Evolutionary conservation across 2,797 vertebrate genomes (phyloP), one percentile per base, ranked within the genome.

Genomic region (Okamejei kenojei): DNA sequence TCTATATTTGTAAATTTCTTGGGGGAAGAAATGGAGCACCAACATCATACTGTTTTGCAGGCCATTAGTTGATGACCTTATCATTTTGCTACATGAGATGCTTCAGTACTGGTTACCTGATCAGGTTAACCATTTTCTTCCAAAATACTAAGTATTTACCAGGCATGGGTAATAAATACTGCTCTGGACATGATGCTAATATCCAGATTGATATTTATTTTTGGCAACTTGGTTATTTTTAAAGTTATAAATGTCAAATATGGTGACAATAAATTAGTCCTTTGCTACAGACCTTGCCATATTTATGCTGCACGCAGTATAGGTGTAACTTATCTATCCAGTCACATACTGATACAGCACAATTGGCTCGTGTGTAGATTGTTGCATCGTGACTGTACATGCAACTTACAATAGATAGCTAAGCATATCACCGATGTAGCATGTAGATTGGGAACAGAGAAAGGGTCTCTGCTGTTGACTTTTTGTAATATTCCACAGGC

Each of bases 401-500:
- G 71, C 90, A 73, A 54, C 65, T 0, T 58, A 32, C 65, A 68
- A 73, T 45, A 91, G 90, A 73, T 45, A 91, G 90, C 90, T 74
- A 74, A 58, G 19, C 90, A 92, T 26, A 54, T 13, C 88, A 54
- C 38, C 86, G 26, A 26, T 45, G 90, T 90, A 38, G 19, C 68
- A 4, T 45, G n/a, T 92, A 76, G 35, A 74, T 38, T 92, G 90
- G 38, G 71, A 74, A 76, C 11, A 74, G n/a, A 35, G 17, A 65
- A 92, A 54, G 7, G 17, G 45, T 38, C 21, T 76, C 71, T 17
- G 1, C 63, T 71, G 23, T 23, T 74, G 68, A 91, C 38, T 92
- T 92, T 91, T 71, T 92, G 71, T 92, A 76, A 92, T 92, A 35
- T 88, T 79, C 76, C 79, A 76, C 7, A 35, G 63, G 76, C 58